Base-by-base conservation (phyloP, 1,140 invertebrate genomes). In the Zaprionus nigranus region DNA sequence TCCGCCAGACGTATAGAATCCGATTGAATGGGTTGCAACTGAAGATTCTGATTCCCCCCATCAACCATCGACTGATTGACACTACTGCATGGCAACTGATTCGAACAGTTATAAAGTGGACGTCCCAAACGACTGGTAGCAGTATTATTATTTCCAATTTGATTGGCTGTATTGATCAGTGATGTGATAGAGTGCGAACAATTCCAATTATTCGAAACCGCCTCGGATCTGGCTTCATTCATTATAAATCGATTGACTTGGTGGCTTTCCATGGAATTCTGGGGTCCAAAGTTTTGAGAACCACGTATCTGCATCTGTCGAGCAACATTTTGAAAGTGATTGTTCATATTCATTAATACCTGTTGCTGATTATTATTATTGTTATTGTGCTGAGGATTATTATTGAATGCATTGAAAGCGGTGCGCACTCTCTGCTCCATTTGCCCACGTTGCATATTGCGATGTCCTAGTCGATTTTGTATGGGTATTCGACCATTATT, bases 351-450 rank as follows among this genome's bases (percentile, higher is more conserved):
- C 5, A 28, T 66, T 30, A 57, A n/a, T 17, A 68, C 53, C 15
- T 26, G 15, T 1, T 28, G 72, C 20, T 56, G 26, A 15, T 53
- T 49, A 26, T 58, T 58, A 12, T 64, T 58, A 40, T 53, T 58
- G 2, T 70, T 75, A 34, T 61, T 69, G 22, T 12, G 38, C 36
- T 36, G n/a, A 2, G 15, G 38, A 54, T 71, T 17, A 38, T 49
- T 70, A n/a, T 70, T 59, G 7, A 76, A 79, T 7, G 51, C 43
- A n/a, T 65, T 75, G 13, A 54, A 74, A 22, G 65, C 56, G n/a
- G 46, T 72, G 20, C 66, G 73, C 58, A 71, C 62, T 7, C 40
- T 34, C n/a, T 71, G 64, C 40, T 73, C 53, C 36, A 62, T 46
- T 43, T 68, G 59, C 15, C 2, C 49, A 34, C 78, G 81, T 15